These are phyloP conservation scores for Bursaphelenchus mucronatus DNA, from an alignment of 1,140 invertebrate species.

Conservation along the genomic window DNA sequence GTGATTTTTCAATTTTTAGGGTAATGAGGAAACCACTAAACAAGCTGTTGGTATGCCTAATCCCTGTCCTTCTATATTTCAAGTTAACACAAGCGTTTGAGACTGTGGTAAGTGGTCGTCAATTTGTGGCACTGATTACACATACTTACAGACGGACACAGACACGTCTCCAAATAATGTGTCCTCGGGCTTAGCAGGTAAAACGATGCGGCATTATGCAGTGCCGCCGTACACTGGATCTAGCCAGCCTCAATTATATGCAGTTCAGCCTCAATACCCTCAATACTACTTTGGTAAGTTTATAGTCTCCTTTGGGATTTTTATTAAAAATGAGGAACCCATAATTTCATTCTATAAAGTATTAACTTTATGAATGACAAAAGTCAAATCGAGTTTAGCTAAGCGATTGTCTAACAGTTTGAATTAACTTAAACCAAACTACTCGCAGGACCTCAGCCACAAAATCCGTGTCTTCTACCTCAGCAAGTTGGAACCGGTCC, in stretches of 20 bases:
- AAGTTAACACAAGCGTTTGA: no score
- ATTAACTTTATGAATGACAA: slow-evolving; percentile 14
- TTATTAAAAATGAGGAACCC: no score
- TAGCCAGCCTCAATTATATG: slow-evolving; percentile 9
- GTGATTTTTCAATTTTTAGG: no score
- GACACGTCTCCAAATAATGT: no score
- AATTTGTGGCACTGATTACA: no score
- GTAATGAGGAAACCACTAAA: no score
- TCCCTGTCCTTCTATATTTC: no score
- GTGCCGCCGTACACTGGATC: slow-evolving; percentile 2
- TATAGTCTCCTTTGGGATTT: neutral
- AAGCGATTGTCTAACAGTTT: neutral
- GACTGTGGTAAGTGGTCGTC: no score
- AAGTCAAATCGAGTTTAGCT: neutral
- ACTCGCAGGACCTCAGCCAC: slow-evolving; percentile 11
- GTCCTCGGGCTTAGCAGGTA: no score
- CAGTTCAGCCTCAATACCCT: slow-evolving; percentile 18
- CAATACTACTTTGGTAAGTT: slow-evolving; percentile 20
- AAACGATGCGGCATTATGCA: slow-evolving; percentile 14
- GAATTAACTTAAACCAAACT: slow-evolving; percentile 9
- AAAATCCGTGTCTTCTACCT: slow-evolving; percentile 42
- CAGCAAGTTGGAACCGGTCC: slow-evolving; percentile 59
- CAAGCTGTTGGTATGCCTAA: no score
- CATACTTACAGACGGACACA: no score
- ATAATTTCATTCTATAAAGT: neutral